Evolutionary conservation across 2,113 vertebrate species (phyloP), one percentile per base, ranked within the genome.

Genomic region (Hyla sarda): DNA sequence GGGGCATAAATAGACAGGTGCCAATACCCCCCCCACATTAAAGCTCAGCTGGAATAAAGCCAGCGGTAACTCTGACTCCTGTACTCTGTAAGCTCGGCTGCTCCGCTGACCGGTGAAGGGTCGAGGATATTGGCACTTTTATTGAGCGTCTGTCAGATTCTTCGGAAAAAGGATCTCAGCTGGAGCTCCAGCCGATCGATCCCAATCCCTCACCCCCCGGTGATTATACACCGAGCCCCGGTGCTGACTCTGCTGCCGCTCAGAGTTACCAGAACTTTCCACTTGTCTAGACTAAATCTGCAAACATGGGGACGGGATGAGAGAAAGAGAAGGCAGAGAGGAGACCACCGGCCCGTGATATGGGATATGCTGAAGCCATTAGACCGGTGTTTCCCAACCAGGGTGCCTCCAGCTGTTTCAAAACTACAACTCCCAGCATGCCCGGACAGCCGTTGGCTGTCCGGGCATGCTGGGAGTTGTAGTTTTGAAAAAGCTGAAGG

Each of bases 111-210:
- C 60, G 0, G 47, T 8, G 71, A 56, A 56, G 58, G 83, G 69
- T 13, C 25, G 54, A 76, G 19, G n/a, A 21, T 5, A 89, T 1
- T 85, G 89, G 72, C 86, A 86, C 81, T 65, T 34, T 7, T 28
- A 78, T 75, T 34, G 84, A 83, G 82, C 73, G 11, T 73, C 88
- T 78, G 65, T 23, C 14, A 74, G 85, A 73, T 65, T 81, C 83
- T 85, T 50, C 45, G 30, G 32, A 74, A 73, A n/a, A 14, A 3
- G 71, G 54, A 73, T 81, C 88, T 76, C n/a, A 3, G 86, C 3
- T 73, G 13, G 60, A 1, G 54, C 69, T 78, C 81, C 60, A 84
- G 67, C 30, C 10, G 54, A 87, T 89, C 83, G 30, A 75, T 65
- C 82, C 41, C 5, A 25, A 76, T 78, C 2, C 48, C 58, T 16